These are phyloP conservation scores for Limnephilus marmoratus DNA, from an alignment of 2,888 invertebrate species.

Conservation along the genomic window DNA sequence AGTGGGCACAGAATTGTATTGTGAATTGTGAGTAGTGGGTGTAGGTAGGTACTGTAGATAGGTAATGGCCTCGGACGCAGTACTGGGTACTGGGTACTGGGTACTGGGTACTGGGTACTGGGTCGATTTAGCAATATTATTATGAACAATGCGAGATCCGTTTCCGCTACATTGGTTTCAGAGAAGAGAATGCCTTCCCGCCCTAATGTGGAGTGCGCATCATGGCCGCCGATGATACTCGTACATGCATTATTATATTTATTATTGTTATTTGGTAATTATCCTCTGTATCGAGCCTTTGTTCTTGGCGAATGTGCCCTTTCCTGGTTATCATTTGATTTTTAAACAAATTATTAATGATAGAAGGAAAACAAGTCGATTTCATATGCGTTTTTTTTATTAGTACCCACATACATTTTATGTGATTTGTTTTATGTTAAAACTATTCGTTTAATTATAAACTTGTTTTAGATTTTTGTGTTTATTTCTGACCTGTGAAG, in stretches of 20 bases:
- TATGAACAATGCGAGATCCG: not conserved
- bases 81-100: no score
- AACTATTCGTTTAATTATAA: not conserved
- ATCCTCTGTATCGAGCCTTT: not conserved
- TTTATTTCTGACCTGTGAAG: not conserved
- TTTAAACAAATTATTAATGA: not conserved
- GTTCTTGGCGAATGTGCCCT: not conserved
- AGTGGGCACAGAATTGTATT: no score
- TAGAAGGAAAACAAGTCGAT: not conserved
- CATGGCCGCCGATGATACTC: not conserved
- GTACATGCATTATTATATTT: not conserved
- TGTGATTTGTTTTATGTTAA: not conserved
- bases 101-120: no score
- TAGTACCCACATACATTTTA: not conserved
- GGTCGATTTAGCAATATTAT: not conserved
- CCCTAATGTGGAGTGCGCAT: not conserved
- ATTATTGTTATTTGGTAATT: not conserved
- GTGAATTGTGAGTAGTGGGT: no score
- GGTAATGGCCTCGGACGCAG: no score
- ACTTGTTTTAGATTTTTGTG: not conserved
- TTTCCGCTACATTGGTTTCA: constrained; percentile 13
- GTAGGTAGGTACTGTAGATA: no score
- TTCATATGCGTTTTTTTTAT: not conserved
- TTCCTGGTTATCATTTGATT: not conserved
- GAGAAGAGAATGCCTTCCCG: constrained; percentile 12